A percentile compares a stretch with the other conserved stretches of the same genome.
These are phyloP conservation scores for Aporophyla lueneburgensis DNA, from an alignment of 2,888 invertebrate species.

Conservation along the genomic window DNA sequence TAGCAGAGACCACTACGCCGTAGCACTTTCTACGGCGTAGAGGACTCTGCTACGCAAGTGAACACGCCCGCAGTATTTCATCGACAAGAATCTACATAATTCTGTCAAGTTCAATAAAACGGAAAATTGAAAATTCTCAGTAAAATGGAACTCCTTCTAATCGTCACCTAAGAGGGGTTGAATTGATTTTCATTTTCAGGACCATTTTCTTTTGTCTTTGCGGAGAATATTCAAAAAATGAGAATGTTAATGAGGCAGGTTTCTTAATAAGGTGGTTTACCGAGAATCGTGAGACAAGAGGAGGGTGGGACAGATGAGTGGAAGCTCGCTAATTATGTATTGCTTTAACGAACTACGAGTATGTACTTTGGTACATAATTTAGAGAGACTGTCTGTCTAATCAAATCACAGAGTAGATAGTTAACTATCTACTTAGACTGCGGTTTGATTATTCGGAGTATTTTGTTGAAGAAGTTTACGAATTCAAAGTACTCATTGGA, in stretches of 20 bases:
- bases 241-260: conserved; percentile 17
- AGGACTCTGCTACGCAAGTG: conserved; percentile 58
- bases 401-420: conserved; percentile 7
- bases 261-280: conserved; percentile 24
- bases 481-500: neutral
- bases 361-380: neutral
- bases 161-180: neutral
- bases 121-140: conserved; percentile 47
- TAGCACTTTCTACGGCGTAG: conserved; percentile 64
- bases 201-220: neutral
- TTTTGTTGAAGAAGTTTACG: neutral
- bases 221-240: neutral
- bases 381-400: neutral
- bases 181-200: conserved; percentile 25
- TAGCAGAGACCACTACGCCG: conserved; percentile 28
- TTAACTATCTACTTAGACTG: neutral
- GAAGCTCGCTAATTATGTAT: conserved; percentile 18
- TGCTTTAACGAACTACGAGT: conserved; percentile 10
- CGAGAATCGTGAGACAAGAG: conserved; percentile 17
- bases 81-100: conserved; percentile 32
- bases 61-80: conserved; percentile 51
- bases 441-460: conserved; percentile 1
- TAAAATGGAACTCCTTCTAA: conserved; percentile 16
- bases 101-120: conserved; percentile 40
- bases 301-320: neutral